Evolutionary conservation across 2,797 vertebrate species (phyloP).

Genomic region (Periparus ater): DNA sequence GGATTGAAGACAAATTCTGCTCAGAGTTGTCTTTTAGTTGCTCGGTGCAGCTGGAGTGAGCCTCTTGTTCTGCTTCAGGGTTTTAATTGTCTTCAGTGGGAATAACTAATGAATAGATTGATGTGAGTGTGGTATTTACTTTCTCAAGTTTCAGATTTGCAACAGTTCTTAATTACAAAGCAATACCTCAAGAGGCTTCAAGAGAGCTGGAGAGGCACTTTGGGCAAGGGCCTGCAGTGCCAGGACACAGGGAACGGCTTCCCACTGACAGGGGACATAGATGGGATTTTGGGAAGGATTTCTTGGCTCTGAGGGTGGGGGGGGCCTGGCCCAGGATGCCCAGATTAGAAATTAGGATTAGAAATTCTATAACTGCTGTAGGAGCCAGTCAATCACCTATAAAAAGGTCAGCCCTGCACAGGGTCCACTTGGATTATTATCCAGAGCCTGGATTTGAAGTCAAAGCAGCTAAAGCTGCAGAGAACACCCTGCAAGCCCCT

Average conservation of each 20-base stretch:
- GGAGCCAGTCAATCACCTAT: neutral
- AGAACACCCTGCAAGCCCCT: too few relatives aligned
- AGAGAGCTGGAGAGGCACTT: neutral
- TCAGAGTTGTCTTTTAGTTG: neutral
- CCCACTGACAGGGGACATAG: neutral
- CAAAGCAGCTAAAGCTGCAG: neutral
- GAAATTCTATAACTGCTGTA: neutral
- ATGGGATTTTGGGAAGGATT: neutral
- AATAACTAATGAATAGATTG: neutral
- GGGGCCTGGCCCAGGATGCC: neutral
- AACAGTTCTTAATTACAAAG: neutral
- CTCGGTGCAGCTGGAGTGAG: neutral
- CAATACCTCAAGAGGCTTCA: neutral
- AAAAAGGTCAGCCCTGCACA: neutral
- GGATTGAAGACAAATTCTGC: neutral
- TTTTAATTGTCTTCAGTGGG: neutral
- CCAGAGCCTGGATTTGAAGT: neutral
- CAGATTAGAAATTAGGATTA: neutral
- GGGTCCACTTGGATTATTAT: neutral
- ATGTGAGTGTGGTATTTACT: neutral
- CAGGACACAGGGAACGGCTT: neutral
- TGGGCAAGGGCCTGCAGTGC: neutral
- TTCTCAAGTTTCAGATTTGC: neutral
- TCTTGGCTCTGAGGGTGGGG: rapidly evolving
- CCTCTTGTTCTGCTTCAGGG: neutral